A percentile compares a stretch with the other conserved stretches of the same genome.
phyloP scores from a whole-genome alignment of 2,797 vertebrate genomes.

The Netta rufina region DNA sequence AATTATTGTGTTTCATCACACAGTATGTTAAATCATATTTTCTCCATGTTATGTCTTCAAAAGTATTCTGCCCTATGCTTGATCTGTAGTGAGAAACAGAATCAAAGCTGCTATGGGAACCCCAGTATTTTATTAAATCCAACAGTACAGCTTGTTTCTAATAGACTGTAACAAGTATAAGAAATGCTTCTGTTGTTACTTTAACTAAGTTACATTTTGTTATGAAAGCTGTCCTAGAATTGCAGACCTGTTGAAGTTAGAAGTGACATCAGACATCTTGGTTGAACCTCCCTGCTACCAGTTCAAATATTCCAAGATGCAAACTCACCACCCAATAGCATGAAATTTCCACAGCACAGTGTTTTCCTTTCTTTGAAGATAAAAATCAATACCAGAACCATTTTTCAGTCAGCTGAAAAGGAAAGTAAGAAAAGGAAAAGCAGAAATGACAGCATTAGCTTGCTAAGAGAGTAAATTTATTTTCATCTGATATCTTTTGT shows the following conservation, averaged over 20 bases:
- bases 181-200: neutral
- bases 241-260: neutral
- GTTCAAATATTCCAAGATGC: neutral
- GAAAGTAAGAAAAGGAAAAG: neutral
- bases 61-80: neutral
- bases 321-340: neutral
- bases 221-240: neutral
- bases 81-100: conserved; percentile 9
- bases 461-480: neutral
- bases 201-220: neutral
- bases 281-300: neutral
- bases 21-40: neutral
- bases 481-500: neutral
- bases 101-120: neutral
- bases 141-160: neutral
- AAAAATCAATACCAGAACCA: neutral
- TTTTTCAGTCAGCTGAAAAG: neutral
- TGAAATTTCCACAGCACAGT: neutral
- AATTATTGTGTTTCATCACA: neutral
- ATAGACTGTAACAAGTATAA: neutral
- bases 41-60: neutral
- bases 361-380: neutral
- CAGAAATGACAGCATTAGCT: neutral
- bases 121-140: neutral
- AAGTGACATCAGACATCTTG: neutral